Percentiles rank a stretch among this genome's conserved stretches.
These are phyloP conservation scores for Trachurus trachurus DNA, from an alignment of 2,797 vertebrate genomes.

Conservation along the genomic window DNA sequence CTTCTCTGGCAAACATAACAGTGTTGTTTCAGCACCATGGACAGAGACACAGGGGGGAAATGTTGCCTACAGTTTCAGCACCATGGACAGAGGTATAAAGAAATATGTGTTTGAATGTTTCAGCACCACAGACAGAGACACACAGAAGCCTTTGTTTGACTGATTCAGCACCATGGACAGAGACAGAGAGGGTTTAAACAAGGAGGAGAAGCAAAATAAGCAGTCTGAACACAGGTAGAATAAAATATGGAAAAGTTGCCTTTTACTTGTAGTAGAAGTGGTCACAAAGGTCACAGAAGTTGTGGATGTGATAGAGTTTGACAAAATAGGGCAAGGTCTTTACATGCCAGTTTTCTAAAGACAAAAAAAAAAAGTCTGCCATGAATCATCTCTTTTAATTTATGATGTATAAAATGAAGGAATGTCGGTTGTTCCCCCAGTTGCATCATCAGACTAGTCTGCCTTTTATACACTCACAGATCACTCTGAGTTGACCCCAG, in stretches of 20 bases:
- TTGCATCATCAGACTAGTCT: not conserved
- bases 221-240: not conserved
- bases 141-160: not conserved
- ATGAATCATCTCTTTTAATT: not conserved
- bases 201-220: not conserved
- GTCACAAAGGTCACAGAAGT: not conserved
- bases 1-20: not conserved
- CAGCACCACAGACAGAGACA: slow-evolving; percentile 11
- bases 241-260: not conserved
- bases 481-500: not conserved
- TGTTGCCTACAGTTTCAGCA: not conserved
- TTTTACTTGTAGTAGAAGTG: not conserved
- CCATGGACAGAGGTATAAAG: slow-evolving; percentile 2
- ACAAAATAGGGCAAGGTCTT: not conserved
- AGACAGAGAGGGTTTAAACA: too few species aligned
- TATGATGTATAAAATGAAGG: not conserved
- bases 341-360: not conserved
- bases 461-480: not conserved
- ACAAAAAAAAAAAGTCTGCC: not conserved
- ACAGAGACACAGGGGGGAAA: not conserved
- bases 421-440: not conserved
- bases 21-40: not conserved
- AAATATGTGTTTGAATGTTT: not conserved
- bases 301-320: not conserved
- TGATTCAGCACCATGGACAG: not conserved